phyloP scores from a whole-genome alignment of 2,888 invertebrate species.

The Loripinus fragilis region DNA sequence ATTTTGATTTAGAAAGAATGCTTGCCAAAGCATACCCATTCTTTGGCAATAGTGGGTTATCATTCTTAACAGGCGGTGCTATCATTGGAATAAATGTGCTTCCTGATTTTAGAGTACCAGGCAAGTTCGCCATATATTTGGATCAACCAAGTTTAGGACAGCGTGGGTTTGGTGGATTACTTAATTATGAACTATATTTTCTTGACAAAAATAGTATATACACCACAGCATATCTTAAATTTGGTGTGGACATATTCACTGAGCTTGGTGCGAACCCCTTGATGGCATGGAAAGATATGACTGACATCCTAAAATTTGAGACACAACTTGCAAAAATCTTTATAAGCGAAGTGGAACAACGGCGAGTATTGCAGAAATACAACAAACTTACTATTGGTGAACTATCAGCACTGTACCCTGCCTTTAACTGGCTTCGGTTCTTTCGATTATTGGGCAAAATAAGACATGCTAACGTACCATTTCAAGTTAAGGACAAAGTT shows the following conservation, averaged over 20 bases:
- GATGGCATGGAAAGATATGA: background rate
- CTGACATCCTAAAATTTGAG: constrained; percentile 4
- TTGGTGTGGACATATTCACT: background rate
- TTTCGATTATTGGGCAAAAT: constrained; percentile 4
- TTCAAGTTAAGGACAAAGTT: background rate
- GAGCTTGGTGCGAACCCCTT: constrained; percentile 4
- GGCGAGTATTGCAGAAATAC: constrained; percentile 17
- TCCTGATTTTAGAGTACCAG: background rate
- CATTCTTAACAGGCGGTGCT: background rate
- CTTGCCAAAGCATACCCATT: constrained; percentile 11
- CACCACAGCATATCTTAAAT: background rate
- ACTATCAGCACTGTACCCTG: constrained; percentile 28
- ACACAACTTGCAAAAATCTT: background rate
- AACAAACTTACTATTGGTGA: constrained; percentile 30
- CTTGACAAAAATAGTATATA: background rate
- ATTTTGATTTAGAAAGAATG: constrained; percentile 6
- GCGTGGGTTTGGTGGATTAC: constrained; percentile 1
- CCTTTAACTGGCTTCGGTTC: constrained; percentile 30
- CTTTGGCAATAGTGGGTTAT: background rate
- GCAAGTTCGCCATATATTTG: background rate
- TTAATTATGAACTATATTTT: constrained; percentile 12
- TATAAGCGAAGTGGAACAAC: constrained; percentile 23
- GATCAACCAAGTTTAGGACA: constrained; percentile 13
- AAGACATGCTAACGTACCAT: background rate
- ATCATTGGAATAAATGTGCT: constrained; percentile 1